Percentiles rank a stretch among this genome's conserved stretches.
Conservation (phyloP, 2,113 vertebrate species). For the Rousettus leschenaultii region DNA sequence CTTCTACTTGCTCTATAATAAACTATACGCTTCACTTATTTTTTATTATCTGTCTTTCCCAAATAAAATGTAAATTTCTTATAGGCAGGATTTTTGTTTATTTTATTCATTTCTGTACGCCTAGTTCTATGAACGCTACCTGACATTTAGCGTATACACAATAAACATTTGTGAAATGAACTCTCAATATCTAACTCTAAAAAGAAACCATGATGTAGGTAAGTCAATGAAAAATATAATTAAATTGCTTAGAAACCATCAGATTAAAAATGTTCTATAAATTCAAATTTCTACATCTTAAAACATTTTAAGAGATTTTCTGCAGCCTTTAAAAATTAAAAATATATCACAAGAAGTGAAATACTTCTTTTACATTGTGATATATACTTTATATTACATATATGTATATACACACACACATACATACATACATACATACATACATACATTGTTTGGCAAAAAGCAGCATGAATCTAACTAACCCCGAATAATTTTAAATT, state of each 20-base stretch:
- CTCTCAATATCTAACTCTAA: not conserved
- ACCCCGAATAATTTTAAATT: not conserved
- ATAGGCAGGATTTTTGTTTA: not conserved
- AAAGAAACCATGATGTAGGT: not conserved
- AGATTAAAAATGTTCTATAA: not conserved
- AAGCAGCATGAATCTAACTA: not conserved
- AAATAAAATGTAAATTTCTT: not conserved
- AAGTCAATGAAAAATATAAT: not conserved
- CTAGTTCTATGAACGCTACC: not conserved
- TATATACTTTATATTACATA: not conserved
- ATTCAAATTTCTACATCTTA: not conserved
- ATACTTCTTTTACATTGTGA: not conserved
- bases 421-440: no score
- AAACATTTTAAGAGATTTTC: not conserved
- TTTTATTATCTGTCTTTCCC: not conserved
- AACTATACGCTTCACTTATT: not conserved
- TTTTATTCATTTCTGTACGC: not conserved
- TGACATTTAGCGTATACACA: not conserved
- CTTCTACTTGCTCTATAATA: not conserved
- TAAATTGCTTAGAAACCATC: not conserved
- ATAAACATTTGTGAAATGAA: not conserved
- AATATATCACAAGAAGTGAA: not conserved
- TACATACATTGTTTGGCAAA: not conserved
- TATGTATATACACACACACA: no score
- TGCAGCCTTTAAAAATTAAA: slow-evolving; percentile 26